These are phyloP conservation scores for Drosophila guanche DNA, from an alignment of 1,140 invertebrate species.

Conservation along the genomic window DNA sequence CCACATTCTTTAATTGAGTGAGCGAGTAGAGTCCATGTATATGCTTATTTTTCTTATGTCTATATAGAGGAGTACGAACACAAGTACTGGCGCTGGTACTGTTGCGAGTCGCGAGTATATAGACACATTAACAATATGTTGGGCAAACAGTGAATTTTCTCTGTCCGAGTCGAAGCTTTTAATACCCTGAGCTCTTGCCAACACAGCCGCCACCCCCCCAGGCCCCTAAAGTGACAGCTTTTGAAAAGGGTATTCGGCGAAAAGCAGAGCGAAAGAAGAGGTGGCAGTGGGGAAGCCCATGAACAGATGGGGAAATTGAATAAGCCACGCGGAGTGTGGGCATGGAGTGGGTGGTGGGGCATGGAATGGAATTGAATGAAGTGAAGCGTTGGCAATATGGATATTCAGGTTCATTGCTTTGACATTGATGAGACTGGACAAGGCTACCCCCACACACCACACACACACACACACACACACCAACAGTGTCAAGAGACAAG, in stretches of 20 bases:
- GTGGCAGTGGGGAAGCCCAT: not conserved
- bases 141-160: slow-evolving; percentile 28
- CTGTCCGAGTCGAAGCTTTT: slow-evolving; percentile 39
- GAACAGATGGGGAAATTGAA: slow-evolving; percentile 50
- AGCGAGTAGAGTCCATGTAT: slow-evolving; percentile 10
- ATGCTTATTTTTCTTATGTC: slow-evolving; percentile 43
- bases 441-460: slow-evolving; percentile 32
- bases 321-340: slow-evolving; percentile 13
- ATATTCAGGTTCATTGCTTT: slow-evolving; percentile 77
- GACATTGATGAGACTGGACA: slow-evolving; percentile 74
- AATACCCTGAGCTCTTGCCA: slow-evolving; percentile 33
- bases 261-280: not conserved
- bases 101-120: slow-evolving; percentile 4
- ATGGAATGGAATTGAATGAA: no score
- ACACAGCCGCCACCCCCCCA: not conserved
- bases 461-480: slow-evolving; percentile 5
- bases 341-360: no score
- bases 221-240: slow-evolving; percentile 33
- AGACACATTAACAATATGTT: slow-evolving; percentile 50
- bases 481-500: not conserved
- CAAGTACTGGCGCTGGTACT: not conserved
- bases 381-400: slow-evolving; percentile 66
- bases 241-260: slow-evolving; percentile 53
- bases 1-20: slow-evolving; percentile 67
- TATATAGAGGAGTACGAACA: not conserved